Evolutionary conservation across 2,888 invertebrate genomes (phyloP).

Genomic region (Tortricodes alternella): DNA sequence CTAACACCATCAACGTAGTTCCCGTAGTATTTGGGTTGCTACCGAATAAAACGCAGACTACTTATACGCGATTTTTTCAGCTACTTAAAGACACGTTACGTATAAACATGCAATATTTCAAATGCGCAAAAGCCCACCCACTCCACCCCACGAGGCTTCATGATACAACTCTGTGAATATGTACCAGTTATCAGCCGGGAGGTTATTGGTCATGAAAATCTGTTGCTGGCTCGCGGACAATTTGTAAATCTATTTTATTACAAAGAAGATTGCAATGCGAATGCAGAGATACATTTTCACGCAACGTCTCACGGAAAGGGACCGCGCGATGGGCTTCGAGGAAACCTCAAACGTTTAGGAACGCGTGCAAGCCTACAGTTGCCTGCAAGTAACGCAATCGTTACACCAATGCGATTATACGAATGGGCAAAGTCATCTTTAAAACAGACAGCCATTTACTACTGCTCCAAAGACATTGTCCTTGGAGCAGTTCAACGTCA

Average conservation of each 20-base stretch:
- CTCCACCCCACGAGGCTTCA: too few relatives aligned
- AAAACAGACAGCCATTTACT: constrained; percentile 27
- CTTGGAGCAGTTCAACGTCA: constrained; percentile 25
- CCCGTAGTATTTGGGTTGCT: too few relatives aligned
- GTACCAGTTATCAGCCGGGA: too few relatives aligned
- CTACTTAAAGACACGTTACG: too few relatives aligned
- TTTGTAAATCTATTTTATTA: constrained; percentile 23
- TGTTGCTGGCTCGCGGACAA: too few relatives aligned
- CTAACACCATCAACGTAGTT: too few relatives aligned
- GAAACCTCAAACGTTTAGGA: constrained; percentile 27
- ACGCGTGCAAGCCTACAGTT: constrained; percentile 29
- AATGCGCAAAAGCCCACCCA: too few relatives aligned
- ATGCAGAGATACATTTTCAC: constrained; percentile 32
- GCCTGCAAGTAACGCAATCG: constrained; percentile 25
- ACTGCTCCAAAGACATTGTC: constrained; percentile 28
- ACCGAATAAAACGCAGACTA: too few relatives aligned
- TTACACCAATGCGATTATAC: constrained; percentile 26
- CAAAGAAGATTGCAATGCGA: constrained; percentile 26
- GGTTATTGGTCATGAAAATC: too few relatives aligned
- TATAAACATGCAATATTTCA: too few relatives aligned
- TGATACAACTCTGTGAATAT: too few relatives aligned
- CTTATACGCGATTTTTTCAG: too few relatives aligned
- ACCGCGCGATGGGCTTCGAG: constrained; percentile 29
- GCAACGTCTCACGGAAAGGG: constrained; percentile 32
- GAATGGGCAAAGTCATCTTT: constrained; percentile 31